Conservation (phyloP, 2,888 invertebrate species). For the Drosophila lacicola region DNA sequence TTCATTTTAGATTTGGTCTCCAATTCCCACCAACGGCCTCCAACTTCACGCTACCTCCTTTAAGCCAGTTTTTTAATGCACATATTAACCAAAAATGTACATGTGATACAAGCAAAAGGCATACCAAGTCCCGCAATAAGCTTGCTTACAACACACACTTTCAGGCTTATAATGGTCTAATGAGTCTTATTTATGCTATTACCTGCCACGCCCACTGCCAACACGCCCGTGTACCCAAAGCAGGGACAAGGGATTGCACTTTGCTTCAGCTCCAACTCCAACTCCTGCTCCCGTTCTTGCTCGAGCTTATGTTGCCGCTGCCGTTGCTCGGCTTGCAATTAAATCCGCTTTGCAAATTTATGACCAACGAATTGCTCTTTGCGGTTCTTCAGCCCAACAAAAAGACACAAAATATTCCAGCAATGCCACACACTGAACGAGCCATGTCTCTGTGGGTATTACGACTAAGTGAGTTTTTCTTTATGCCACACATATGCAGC, state of each 20-base stretch:
- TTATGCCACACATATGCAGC: slow-evolving; percentile 6
- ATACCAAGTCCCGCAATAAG: slow-evolving; percentile 11
- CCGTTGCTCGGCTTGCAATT: slow-evolving; percentile 70
- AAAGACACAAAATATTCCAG: slow-evolving; percentile 48
- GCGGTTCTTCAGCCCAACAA: slow-evolving; percentile 49
- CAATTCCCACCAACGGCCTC: no score
- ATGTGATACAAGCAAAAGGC: slow-evolving; percentile 11
- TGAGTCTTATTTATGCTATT: slow-evolving; percentile 47
- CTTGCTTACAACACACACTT: slow-evolving; percentile 35
- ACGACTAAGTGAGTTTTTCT: slow-evolving; percentile 37
- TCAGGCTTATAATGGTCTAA: slow-evolving; percentile 45
- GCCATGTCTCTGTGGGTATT: slow-evolving; percentile 22
- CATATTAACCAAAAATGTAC: neutral
- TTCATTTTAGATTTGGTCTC: no score
- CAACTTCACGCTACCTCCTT: neutral
- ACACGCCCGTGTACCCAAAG: neutral
- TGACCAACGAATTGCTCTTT: slow-evolving; percentile 76
- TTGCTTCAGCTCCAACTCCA: slow-evolving; percentile 18
- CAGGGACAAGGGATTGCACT: slow-evolving; percentile 59
- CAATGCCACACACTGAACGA: slow-evolving; percentile 25
- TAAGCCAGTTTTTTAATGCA: neutral
- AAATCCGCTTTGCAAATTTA: slow-evolving; percentile 82
- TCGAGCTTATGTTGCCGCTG: slow-evolving; percentile 5
- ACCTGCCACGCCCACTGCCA: neutral
- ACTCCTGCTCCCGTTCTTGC: neutral